These are phyloP conservation scores for Chalcosyrphus nemorum DNA, from an alignment of 2,888 invertebrate genomes.

Conservation along the genomic window DNA sequence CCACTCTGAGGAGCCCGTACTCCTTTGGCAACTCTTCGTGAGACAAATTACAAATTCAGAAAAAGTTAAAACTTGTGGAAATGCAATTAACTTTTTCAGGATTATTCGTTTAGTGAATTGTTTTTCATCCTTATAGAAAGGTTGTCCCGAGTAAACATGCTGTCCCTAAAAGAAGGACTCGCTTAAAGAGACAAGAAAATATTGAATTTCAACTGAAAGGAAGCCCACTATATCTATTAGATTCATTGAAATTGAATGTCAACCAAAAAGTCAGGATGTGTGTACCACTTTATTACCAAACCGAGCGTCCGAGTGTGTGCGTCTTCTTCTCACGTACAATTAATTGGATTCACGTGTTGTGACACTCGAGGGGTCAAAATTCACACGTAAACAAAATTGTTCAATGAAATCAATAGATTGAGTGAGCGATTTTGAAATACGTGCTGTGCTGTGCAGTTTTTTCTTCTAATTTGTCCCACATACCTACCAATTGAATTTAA, in stretches of 20 bases:
- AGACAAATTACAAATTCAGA: conserved; percentile 24
- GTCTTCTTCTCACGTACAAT: background rate
- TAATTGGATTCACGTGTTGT: conserved; percentile 6
- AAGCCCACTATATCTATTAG: too few species aligned
- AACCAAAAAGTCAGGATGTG: background rate
- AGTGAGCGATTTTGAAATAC: background rate
- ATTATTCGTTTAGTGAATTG: conserved; percentile 7
- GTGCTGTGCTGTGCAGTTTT: background rate
- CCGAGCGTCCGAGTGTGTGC: too few species aligned
- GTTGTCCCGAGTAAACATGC: background rate
- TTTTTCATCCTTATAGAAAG: background rate
- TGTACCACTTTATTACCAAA: background rate
- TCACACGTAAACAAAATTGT: background rate
- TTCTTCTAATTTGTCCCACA: background rate
- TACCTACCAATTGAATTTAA: background rate
- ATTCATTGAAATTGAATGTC: conserved; percentile 1
- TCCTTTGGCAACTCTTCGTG: background rate
- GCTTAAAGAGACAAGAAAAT: background rate
- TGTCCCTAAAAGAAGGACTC: background rate
- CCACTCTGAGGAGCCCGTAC: background rate
- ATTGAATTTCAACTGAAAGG: background rate
- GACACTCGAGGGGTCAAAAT: background rate
- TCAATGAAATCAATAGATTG: background rate
- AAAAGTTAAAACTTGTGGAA: conserved; percentile 41
- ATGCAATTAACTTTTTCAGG: conserved; percentile 51